phyloP scores from a whole-genome alignment of 1,140 invertebrate species.

The Tribolium madens region DNA sequence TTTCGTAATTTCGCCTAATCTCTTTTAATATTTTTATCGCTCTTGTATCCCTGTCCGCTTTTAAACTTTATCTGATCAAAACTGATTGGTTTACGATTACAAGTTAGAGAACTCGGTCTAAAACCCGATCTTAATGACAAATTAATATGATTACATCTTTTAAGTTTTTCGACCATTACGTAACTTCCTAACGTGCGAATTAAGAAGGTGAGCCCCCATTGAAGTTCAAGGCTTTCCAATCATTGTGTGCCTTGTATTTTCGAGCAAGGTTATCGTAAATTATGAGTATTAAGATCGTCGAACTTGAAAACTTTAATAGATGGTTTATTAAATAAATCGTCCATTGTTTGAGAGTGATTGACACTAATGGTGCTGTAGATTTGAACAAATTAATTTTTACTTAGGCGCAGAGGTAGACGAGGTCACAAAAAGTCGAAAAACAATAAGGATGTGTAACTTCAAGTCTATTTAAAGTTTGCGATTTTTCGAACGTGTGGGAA shows the following conservation, averaged over 20 bases:
- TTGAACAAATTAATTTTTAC: constrained; percentile 1
- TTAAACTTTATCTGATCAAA: constrained; percentile 18
- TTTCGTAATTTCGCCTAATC: not conserved
- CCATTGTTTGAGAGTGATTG: not conserved
- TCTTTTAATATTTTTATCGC: not conserved
- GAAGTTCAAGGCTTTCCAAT: constrained; percentile 25
- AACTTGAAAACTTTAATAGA: constrained; percentile 1
- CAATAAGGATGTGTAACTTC: too few relatives aligned
- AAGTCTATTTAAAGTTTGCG: too few relatives aligned
- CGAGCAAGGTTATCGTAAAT: constrained; percentile 28
- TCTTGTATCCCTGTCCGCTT: not conserved
- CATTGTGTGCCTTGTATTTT: not conserved
- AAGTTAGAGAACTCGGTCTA: not conserved
- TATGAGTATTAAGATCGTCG: constrained; percentile 7
- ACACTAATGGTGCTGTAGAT: not conserved
- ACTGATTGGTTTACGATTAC: constrained; percentile 15
- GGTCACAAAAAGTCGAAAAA: too few relatives aligned
- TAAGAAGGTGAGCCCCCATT: not conserved
- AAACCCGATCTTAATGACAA: not conserved
- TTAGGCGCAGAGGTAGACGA: too few relatives aligned
- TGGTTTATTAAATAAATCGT: not conserved
- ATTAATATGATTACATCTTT: constrained; percentile 22
- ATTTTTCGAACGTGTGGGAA: too few relatives aligned
- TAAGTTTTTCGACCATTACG: constrained; percentile 19
- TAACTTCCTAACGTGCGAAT: constrained; percentile 17